Base-by-base conservation (phyloP, 2,888 invertebrate species). In the Lutraria lutraria region DNA sequence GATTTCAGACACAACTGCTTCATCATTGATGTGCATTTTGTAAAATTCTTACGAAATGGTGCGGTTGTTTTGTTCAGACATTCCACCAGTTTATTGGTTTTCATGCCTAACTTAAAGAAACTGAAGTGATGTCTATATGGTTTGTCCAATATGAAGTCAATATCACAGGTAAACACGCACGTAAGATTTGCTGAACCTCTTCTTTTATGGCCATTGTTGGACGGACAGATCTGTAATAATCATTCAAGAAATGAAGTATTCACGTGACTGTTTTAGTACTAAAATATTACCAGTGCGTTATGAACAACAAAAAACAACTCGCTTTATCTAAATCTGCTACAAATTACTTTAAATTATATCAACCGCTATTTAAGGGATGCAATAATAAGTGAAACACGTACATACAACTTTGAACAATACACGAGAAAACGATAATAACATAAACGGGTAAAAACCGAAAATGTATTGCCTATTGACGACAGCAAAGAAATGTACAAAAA, bases 151-250 rank as follows among this genome's bases (percentile, higher is more conserved):
- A 89, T 85, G 56, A 63, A 89, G n/a, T 85, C 81, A 19, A 87
- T 25, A 81, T 89, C 89, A 76, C 89, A 89, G 0, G 81, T 63
- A 76, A 89, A 85, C 89, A 89, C 12, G 89, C 89, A n/a, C 87
- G 56, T 3, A 87, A 85, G 8, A 85, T 19, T 0, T 43, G 25
- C n/a, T 79, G 52, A 2, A 43, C 85, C 15, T 84, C 85, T 25
- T 68, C 56, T 31, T 85, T 80, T 1, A 85, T 4, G n/a, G 56
- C 13, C 87, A 83, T 88, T 0, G 54, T 52, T 43, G 87, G 83
- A 31, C 83, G 87, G 0, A 56, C 53, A 3, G 72, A 25, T 53
- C 87, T 83, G 85, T 43, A 85, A n/a, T n/a, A 68, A 68, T 25
- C 13, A 68, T 25, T 68, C 12, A 12, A 25, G 25, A 68, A 25